Evolutionary conservation across 2,888 invertebrate genomes (phyloP).

Genomic region (Lasioglossum oenotherae): DNA sequence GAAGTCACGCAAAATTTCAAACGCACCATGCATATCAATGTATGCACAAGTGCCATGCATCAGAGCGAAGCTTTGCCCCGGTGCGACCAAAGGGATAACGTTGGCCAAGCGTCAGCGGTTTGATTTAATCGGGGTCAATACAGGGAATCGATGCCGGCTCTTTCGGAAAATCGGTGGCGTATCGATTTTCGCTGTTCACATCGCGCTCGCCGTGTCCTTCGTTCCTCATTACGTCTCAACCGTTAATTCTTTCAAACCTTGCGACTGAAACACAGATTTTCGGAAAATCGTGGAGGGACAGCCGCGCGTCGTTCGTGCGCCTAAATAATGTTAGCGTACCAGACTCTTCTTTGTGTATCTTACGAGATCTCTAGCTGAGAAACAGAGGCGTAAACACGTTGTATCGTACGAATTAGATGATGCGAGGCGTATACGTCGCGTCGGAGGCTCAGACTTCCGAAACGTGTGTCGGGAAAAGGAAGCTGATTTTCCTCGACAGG

Average conservation of each 20-base stretch:
- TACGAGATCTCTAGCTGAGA: constrained; percentile 28
- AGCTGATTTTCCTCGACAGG: background rate
- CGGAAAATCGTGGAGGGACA: background rate
- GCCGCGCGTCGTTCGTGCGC: constrained; percentile 41
- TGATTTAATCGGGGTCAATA: constrained; percentile 34
- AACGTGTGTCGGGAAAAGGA: background rate
- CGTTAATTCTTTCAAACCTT: background rate
- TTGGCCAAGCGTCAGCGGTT: constrained; percentile 12
- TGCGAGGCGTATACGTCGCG: constrained; percentile 11
- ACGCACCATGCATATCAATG: background rate
- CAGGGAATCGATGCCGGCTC: constrained; percentile 45
- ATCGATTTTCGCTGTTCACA: background rate
- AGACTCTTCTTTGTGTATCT: constrained; percentile 25
- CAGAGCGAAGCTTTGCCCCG: constrained; percentile 8
- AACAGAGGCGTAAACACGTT: constrained; percentile 16
- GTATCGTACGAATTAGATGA: constrained; percentile 27
- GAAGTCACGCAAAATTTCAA: background rate
- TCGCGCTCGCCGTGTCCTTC: background rate
- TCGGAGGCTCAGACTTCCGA: background rate
- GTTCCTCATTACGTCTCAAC: too few species aligned
- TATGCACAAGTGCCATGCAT: constrained; percentile 20
- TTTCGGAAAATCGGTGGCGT: constrained; percentile 16
- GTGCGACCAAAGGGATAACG: constrained; percentile 25
- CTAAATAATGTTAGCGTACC: background rate
- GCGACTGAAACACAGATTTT: background rate